phyloP scores from a whole-genome alignment of 2,113 vertebrate species.

The Indicator maculatus region DNA sequence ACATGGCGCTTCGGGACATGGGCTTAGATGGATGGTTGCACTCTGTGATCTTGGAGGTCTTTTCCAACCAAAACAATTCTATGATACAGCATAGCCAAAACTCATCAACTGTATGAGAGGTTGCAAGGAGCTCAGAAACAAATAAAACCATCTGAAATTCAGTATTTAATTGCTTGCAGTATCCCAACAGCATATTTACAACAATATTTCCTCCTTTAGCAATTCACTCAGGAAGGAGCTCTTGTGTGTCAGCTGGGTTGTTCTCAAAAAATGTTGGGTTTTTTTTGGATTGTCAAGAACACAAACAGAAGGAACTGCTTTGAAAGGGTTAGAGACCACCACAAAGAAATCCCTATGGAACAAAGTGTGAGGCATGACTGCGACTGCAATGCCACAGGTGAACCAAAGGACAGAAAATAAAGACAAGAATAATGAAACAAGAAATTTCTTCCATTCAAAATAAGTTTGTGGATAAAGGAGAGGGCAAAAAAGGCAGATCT shows the following conservation, averaged over 20 bases:
- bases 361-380: not conserved
- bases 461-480: not conserved
- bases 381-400: not conserved
- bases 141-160: not conserved
- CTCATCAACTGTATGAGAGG: not conserved
- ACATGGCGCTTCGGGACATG: no score
- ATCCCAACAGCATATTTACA: not conserved
- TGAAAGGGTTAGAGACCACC: not conserved
- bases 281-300: not conserved
- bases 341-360: not conserved
- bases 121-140: not conserved
- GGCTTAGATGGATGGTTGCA: no score
- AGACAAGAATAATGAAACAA: not conserved
- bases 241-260: not conserved
- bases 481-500: fast-evolving
- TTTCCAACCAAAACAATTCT: no score
- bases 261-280: not conserved
- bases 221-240: not conserved
- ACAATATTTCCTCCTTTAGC: not conserved
- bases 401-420: not conserved
- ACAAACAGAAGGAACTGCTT: not conserved
- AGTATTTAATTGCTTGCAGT: not conserved
- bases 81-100: not conserved
- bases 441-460: not conserved
- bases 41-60: no score